Conservation (phyloP, 92 coral and sea anemone species). For the Galaxea fascicularis region DNA sequence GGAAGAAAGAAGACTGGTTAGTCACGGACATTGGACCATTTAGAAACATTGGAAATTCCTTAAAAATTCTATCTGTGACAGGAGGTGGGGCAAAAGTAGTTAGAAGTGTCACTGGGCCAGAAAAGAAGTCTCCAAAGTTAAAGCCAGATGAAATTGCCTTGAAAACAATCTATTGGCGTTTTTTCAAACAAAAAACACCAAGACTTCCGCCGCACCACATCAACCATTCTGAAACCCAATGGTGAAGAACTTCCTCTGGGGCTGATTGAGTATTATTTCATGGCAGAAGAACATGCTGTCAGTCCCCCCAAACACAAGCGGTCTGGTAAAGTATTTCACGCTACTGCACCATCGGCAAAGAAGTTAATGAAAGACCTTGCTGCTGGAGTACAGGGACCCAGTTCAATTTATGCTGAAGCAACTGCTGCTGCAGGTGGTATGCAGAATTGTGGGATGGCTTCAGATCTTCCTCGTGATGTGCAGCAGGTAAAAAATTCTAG, state of each 20-base stretch:
- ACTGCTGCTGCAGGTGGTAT: constrained; percentile 26
- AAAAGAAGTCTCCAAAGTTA: not conserved
- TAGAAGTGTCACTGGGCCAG: not conserved
- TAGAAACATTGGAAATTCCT: not conserved
- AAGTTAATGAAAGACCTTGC: constrained; percentile 23
- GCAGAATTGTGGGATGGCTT: constrained; percentile 12
- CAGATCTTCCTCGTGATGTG: constrained; percentile 48
- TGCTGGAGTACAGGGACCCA: constrained; percentile 19
- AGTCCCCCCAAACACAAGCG: not conserved
- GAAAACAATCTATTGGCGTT: constrained; percentile 3
- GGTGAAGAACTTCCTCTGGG: constrained; percentile 33
- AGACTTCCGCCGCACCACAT: constrained; percentile 32
- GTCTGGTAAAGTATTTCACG: constrained; percentile 25
- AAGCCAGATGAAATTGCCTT: not conserved
- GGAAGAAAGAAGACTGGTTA: not conserved
- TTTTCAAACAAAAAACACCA: not conserved
- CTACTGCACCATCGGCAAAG: constrained; percentile 43
- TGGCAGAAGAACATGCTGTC: constrained; percentile 26
- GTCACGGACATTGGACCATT: not conserved
- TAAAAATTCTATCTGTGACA: not conserved
- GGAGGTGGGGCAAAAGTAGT: not conserved
- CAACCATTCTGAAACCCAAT: not conserved
- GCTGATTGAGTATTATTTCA: constrained; percentile 4
- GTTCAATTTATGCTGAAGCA: constrained; percentile 27
- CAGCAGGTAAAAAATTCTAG: constrained; percentile 43